Conservation (phyloP, 2,113 vertebrate species). For the Amphiprion ocellaris region DNA sequence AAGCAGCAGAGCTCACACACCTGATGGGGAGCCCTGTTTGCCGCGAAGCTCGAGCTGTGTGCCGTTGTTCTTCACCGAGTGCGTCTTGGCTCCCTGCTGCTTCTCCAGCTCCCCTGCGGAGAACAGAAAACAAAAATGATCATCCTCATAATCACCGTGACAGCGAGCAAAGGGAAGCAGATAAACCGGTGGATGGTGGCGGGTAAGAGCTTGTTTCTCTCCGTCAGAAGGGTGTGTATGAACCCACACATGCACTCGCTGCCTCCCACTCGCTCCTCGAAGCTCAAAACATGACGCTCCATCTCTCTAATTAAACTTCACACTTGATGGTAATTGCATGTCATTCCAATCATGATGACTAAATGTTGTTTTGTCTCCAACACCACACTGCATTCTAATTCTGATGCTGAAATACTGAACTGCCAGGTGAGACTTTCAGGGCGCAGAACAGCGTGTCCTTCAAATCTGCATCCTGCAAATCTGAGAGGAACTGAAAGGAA, state of each 20-base stretch:
- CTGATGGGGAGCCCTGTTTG: conserved; percentile 91
- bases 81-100: conserved; percentile 92
- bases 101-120: conserved; percentile 95
- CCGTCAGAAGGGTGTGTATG: conserved; percentile 6
- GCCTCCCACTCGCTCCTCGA: conserved; percentile 7
- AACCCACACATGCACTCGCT: neutral
- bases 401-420: neutral
- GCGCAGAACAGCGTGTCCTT: neutral
- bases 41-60: conserved; percentile 90
- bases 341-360: conserved; percentile 68
- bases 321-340: conserved; percentile 75
- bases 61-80: conserved; percentile 89
- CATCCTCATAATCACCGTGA: conserved; percentile 36
- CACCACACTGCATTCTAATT: conserved; percentile 45
- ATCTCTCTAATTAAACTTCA: conserved; percentile 67
- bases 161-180: neutral
- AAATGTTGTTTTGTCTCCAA: conserved; percentile 60
- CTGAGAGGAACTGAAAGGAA: neutral
- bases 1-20: conserved; percentile 70
- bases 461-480: neutral
- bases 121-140: conserved; percentile 39
- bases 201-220: neutral
- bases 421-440: conserved; percentile 7
- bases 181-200: neutral
- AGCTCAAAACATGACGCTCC: conserved; percentile 35